These are phyloP conservation scores for Trichopria drosophilae DNA, from an alignment of 2,888 invertebrate species.

Conservation along the genomic window DNA sequence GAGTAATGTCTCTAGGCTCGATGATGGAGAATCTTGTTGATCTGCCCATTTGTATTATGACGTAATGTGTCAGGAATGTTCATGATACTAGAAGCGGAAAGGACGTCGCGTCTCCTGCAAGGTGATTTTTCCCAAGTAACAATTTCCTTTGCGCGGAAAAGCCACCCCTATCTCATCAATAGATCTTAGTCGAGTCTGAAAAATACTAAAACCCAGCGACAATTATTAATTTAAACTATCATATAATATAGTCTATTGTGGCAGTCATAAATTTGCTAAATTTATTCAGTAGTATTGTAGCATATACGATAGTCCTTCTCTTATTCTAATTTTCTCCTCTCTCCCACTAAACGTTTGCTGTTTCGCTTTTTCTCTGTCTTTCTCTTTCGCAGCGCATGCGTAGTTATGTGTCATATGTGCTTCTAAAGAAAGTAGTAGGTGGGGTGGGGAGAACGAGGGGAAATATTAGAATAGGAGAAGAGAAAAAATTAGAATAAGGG, in stretches of 20 bases:
- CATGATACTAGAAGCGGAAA: not conserved
- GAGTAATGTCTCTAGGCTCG: no score
- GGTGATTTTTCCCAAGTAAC: slow-evolving; percentile 50
- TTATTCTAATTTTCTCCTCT: no score
- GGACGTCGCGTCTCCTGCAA: slow-evolving; percentile 38
- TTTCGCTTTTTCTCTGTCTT: no score
- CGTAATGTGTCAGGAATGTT: not conserved
- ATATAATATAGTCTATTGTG: not conserved
- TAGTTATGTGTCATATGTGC: no score
- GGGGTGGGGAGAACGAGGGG: no score
- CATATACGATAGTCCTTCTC: not conserved
- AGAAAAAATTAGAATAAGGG: no score
- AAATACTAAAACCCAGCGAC: slow-evolving; percentile 39
- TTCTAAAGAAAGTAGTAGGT: no score
- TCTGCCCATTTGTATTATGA: no score
- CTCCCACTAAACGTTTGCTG: no score
- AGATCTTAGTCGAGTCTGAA: slow-evolving; percentile 46
- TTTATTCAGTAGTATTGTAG: not conserved
- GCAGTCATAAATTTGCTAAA: not conserved
- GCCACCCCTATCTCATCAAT: slow-evolving; percentile 51
- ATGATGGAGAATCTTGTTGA: no score
- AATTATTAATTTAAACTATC: not conserved
- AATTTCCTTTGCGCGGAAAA: slow-evolving; percentile 39
- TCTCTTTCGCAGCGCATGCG: no score
- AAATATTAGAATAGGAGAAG: no score